A percentile compares a stretch with the other conserved stretches of the same genome.
phyloP scores from a whole-genome alignment of 2,113 vertebrate species.

The Cavia aperea region DNA sequence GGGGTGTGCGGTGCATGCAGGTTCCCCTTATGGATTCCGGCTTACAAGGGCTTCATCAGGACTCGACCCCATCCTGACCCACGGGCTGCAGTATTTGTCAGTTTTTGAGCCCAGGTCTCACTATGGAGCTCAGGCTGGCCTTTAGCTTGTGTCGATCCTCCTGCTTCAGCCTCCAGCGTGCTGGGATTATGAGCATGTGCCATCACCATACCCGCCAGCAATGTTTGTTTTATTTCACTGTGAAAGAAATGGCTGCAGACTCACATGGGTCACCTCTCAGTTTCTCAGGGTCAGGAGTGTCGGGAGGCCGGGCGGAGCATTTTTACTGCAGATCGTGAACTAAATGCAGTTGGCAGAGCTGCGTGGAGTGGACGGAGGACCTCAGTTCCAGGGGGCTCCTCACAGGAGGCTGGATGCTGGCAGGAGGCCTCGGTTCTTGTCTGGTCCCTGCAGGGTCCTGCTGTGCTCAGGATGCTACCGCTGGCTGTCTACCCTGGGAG shows the following conservation, averaged over 20 bases:
- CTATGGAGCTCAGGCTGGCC: neutral
- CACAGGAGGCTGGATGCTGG: neutral
- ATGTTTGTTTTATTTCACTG: neutral
- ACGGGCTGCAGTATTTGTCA: neutral
- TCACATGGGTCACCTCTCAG: neutral
- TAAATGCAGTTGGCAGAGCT: neutral
- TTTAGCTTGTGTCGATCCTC: neutral
- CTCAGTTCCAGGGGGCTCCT: neutral
- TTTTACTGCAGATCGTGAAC: neutral
- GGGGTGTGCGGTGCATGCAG: neutral
- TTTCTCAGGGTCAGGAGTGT: neutral
- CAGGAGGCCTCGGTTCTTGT: neutral
- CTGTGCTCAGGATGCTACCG: neutral
- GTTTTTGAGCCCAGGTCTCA: neutral
- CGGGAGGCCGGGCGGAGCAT: neutral
- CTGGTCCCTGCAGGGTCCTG: neutral
- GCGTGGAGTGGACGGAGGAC: neutral
- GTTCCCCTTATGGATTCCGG: neutral
- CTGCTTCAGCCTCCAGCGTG: neutral
- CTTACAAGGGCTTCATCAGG: neutral
- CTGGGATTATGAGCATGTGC: neutral
- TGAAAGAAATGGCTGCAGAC: neutral
- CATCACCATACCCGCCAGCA: neutral
- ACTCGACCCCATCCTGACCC: neutral
- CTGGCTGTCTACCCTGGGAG: neutral